These are phyloP conservation scores for Chromoteleia sp. DNA, from an alignment of 2,888 invertebrate genomes.

Conservation along the genomic window DNA sequence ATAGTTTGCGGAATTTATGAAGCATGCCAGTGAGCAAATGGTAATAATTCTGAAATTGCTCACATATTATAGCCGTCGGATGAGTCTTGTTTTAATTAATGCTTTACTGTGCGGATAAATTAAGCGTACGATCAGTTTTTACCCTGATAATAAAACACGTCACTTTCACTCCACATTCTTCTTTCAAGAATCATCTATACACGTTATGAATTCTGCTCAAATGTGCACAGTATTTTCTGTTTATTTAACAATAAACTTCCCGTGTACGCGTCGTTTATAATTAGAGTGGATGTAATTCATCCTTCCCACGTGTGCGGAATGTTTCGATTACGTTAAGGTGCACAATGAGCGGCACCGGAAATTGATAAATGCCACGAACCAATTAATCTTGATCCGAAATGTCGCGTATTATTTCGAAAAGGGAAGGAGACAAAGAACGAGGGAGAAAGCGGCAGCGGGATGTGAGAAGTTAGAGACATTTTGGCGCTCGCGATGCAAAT, in stretches of 20 bases:
- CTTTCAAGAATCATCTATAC: not conserved
- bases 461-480: conserved; percentile 7
- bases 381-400: conserved; percentile 42
- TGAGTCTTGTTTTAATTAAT: not conserved
- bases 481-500: conserved; percentile 32
- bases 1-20: no score
- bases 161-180: no score
- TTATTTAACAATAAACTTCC: conserved; percentile 10
- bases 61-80: not conserved
- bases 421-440: not conserved
- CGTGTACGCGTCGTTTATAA: conserved; percentile 21
- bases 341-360: conserved; percentile 32
- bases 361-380: conserved; percentile 44
- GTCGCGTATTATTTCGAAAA: conserved; percentile 16
- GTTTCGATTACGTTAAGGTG: conserved; percentile 31
- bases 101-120: not conserved
- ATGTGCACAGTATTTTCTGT: conserved; percentile 3
- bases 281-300: conserved; percentile 39
- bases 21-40: no score
- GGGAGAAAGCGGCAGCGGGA: not conserved
- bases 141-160: not conserved
- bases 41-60: no score
- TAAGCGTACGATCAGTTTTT: not conserved
- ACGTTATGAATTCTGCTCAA: conserved; percentile 3
- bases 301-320: conserved; percentile 16